Base-by-base conservation (phyloP, 2,888 invertebrate species). In the Corythucha ciliata region DNA sequence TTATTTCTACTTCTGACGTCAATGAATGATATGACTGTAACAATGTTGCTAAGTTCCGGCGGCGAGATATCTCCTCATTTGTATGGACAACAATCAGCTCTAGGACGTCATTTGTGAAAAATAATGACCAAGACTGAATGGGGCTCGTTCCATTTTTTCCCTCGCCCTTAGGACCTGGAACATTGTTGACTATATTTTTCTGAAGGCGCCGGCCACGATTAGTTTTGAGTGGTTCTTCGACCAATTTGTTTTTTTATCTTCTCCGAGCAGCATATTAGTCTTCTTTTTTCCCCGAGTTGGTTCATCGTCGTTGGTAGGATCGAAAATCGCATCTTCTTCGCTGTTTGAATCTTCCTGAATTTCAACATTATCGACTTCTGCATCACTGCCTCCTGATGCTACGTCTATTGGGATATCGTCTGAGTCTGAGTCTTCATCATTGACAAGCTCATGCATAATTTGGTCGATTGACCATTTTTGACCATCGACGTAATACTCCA, bases 121-220 rank as follows among this genome's bases (percentile, higher is more conserved):
- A n/a, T 3, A 48, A 24, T 21, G 20, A 18, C 37, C 48, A 48
- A 3, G 37, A 5, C 14, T 36, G 16, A 3, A 48, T n/a, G 21
- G 37, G 36, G 7, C 14, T 48, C 26, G 36, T 48, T 36, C 18
- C 24, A 20, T 12, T 36, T 16, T n/a, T 18, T 20, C 18, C 34
- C 6, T 14, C 4, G n/a, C 33, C 34, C 20, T 46, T 46, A 7
- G 46, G 46, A 16, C 29, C 46, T 18, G 33, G 46, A 20, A 46
- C 2, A 24, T 46, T 18, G 3, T 24, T 46, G 2, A 46, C 34
- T 6, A 46, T 4, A 14, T 46, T 46, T 14, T 46, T 46, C 21
- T 14, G 4, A 3, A 21, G 5, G 27, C 3, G 16, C 8, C 46
- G 4, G 14, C 44, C 44, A 3, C n/a, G 40, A 12, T 40, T 40